phyloP scores from a whole-genome alignment of 1,140 invertebrate species.

The Diorhabda carinulata region DNA sequence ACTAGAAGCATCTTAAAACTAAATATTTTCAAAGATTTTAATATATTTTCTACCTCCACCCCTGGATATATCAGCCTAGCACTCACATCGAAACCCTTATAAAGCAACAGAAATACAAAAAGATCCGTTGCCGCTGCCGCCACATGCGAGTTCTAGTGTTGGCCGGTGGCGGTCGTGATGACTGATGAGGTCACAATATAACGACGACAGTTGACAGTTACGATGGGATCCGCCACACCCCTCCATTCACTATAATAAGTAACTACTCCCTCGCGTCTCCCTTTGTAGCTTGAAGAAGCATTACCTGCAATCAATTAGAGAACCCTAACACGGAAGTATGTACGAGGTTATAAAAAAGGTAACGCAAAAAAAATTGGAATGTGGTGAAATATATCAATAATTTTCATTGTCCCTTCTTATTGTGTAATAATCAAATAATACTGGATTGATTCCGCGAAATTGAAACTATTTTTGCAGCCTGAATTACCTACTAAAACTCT shows the following conservation, averaged over 20 bases:
- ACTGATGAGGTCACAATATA: conserved; percentile 33
- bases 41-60: too few species aligned
- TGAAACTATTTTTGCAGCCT: too few species aligned
- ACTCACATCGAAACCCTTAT: too few species aligned
- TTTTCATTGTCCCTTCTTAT: too few species aligned
- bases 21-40: too few species aligned
- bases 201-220: conserved; percentile 31
- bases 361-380: not conserved
- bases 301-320: not conserved
- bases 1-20: too few species aligned
- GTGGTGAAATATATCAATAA: not conserved
- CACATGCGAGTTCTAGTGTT: not conserved
- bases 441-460: too few species aligned
- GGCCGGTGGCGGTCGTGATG: conserved; percentile 20
- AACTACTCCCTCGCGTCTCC: conserved; percentile 4
- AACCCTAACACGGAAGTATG: not conserved
- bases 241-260: conserved; percentile 9
- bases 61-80: too few species aligned
- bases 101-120: not conserved
- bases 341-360: not conserved
- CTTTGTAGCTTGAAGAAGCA: not conserved
- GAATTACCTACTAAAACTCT: too few species aligned
- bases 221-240: conserved; percentile 21
- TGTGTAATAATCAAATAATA: too few species aligned
- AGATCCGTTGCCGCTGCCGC: not conserved